Conservation (phyloP, 2,113 vertebrate genomes). For the Calonectris borealis region DNA sequence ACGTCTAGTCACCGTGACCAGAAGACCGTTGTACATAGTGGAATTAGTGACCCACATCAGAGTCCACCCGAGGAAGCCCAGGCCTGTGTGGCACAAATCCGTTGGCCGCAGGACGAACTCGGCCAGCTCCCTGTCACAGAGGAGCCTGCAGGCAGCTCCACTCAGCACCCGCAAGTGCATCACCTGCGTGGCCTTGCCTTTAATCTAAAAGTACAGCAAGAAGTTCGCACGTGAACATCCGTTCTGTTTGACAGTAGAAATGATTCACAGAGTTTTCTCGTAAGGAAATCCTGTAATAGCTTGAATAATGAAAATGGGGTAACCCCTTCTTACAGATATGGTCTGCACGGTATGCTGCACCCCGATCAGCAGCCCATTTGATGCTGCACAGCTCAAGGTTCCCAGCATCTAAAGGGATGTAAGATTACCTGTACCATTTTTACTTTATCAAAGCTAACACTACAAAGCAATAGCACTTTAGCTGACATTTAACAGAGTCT, state of each 20-base stretch:
- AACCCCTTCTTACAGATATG: not conserved
- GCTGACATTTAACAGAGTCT: not conserved
- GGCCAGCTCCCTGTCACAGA: not conserved
- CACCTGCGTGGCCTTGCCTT: not conserved
- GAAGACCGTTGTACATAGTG: not conserved
- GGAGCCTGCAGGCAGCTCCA: not conserved
- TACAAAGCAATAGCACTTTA: not conserved
- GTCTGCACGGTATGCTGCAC: not conserved
- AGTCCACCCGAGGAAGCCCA: not conserved
- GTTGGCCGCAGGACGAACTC: not conserved
- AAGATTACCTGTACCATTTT: not conserved
- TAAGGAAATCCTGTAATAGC: not conserved
- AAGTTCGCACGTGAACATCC: not conserved
- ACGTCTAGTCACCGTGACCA: not conserved
- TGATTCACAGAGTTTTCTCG: not conserved
- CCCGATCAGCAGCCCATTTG: not conserved
- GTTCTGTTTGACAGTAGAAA: not conserved
- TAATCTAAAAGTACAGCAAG: not conserved
- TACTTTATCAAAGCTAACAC: not conserved
- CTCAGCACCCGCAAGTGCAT: not conserved
- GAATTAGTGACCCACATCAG: not conserved
- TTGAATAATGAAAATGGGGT: not conserved
- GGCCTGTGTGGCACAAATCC: not conserved
- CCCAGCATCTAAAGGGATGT: not conserved
- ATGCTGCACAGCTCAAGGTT: not conserved